Conservation (phyloP, 2,888 invertebrate species). For the Zhuqinia jingwanae region DNA sequence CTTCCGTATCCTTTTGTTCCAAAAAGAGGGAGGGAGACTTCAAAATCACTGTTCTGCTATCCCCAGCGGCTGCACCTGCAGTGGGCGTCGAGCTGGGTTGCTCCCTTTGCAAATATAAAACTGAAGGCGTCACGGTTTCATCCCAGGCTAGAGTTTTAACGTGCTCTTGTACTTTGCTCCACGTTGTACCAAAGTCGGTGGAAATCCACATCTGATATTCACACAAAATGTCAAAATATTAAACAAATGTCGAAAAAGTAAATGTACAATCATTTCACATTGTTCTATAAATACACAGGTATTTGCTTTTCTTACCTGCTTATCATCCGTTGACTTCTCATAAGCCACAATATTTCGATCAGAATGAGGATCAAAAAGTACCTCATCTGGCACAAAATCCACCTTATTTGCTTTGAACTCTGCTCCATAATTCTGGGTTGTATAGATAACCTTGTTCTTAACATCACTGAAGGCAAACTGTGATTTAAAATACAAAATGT, state of each 20-base stretch:
- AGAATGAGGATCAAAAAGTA: conserved; percentile 88
- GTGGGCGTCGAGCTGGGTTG: conserved; percentile 84
- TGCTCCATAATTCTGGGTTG: conserved; percentile 88
- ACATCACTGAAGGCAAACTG: conserved; percentile 94
- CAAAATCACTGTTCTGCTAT: conserved; percentile 82
- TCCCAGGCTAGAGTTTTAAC: conserved; percentile 91
- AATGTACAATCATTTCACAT: background rate
- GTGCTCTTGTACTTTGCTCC: conserved; percentile 86
- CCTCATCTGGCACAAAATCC: conserved; percentile 89
- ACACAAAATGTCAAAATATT: background rate
- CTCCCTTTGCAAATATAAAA: conserved; percentile 87
- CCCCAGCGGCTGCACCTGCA: conserved; percentile 80
- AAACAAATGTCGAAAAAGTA: background rate
- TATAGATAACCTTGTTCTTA: conserved; percentile 88
- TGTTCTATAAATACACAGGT: too few species aligned
- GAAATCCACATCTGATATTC: conserved; percentile 87
- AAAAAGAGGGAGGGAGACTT: conserved; percentile 80
- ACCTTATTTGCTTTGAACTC: conserved; percentile 86
- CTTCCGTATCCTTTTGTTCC: conserved; percentile 80
- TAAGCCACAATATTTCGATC: conserved; percentile 87
- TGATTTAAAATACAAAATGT: background rate
- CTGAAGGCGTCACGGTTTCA: conserved; percentile 80
- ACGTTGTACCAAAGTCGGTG: conserved; percentile 88
- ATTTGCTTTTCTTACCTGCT: conserved; percentile 83
- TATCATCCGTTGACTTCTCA: conserved; percentile 87